phyloP scores from a whole-genome alignment of 1,140 invertebrate species.

The Aphelinus certus region DNA sequence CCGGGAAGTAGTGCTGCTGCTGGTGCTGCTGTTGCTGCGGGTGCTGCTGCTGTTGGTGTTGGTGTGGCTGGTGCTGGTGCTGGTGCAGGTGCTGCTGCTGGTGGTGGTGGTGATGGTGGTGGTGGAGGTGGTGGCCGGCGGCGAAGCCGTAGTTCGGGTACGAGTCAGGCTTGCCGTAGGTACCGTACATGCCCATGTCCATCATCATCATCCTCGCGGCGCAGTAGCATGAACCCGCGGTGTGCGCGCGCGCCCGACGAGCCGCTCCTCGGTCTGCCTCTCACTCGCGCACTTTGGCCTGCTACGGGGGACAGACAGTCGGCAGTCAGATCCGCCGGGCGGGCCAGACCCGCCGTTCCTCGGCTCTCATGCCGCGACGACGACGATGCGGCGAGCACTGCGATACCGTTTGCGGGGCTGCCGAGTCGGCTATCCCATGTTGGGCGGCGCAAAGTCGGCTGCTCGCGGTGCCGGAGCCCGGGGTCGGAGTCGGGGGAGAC shows the following conservation, averaged over 20 bases:
- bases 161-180: constrained; percentile 67
- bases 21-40: constrained; percentile 24
- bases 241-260: too few relatives aligned
- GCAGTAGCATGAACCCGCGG: constrained; percentile 43
- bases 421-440: too few relatives aligned
- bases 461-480: not conserved
- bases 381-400: not conserved
- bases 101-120: constrained; percentile 43
- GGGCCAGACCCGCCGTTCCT: not conserved
- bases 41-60: constrained; percentile 53
- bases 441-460: too few relatives aligned
- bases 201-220: constrained; percentile 72
- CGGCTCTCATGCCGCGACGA: not conserved
- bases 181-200: constrained; percentile 78
- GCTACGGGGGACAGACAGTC: too few relatives aligned
- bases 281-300: not conserved
- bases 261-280: too few relatives aligned
- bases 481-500: not conserved
- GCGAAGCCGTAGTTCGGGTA: constrained; percentile 63
- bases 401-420: too few relatives aligned
- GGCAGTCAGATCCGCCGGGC: too few relatives aligned
- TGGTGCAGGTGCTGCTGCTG: constrained; percentile 50
- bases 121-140: constrained; percentile 52
- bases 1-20: constrained; percentile 60
- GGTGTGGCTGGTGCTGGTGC: constrained; percentile 49